Evolutionary conservation across 2,888 invertebrate species (phyloP), one percentile per base, ranked within the genome.

Genomic region (Pteria penguin): DNA sequence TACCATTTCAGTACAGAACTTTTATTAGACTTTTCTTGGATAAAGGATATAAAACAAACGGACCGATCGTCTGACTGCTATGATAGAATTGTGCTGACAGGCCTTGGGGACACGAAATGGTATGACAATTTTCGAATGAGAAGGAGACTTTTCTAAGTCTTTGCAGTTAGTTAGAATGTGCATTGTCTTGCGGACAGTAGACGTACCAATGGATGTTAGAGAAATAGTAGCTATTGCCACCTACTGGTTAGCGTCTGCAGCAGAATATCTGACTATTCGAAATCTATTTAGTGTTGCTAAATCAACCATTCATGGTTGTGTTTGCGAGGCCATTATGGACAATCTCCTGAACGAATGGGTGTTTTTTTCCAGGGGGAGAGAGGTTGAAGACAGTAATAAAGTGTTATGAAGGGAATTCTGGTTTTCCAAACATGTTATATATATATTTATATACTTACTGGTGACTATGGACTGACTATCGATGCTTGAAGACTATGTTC

Each of bases 81-180:
- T 3, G 58, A 55, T n/a, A 24, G 58, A 52, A 52, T 57, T 22
- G 65, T 65, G 4, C 3, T 36, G 2, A 45, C n/a, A 22, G 27
- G 24, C 3, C 52, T 65, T 55, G 29, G 45, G 18, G 61, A 45
- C 26, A 29, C 60, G 29, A 11, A 60, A 18, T 61, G 60, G 61
- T 4, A 27, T 24, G 70, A 61, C 29, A 70, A 70, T 58, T 70
- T 70, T n/a, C 4, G 70, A 70, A 70, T 70, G 70, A 60, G 27
- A 22, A 58, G 27, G 31, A 68, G 26, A 68, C 55, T 2, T 68
- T 52, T 70, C n/a, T 33, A 3, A 18, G 22, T 36, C 11, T 61
- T n/a, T 71, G 71, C 27, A 5, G 27, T 29, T 45, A 4, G 22
- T 57, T 71, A n/a, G 61, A 60, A 31, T 18, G n/a, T 27, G 29